Base-by-base conservation (phyloP, 2,797 vertebrate species). In the Argya squamiceps region DNA sequence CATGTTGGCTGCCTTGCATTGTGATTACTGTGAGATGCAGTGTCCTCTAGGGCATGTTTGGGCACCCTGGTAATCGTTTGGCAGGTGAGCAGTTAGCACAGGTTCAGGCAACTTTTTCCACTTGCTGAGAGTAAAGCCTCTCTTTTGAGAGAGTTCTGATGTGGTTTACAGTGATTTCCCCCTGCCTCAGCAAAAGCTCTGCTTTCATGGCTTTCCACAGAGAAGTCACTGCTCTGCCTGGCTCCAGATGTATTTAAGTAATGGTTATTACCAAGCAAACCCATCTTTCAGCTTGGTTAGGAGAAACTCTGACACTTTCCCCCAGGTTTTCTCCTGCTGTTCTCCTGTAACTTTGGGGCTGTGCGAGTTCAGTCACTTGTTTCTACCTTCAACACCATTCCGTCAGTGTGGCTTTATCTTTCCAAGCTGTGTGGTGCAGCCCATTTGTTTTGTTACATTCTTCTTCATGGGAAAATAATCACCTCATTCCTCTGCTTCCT, bases 31-130 rank as follows among this genome's bases (percentile, higher is more conserved):
- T 11, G 89, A 92, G 70, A 41, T 82, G 83, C 74, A 50, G 74
- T 46, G 70, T 84, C 89, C 94, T 95, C 68, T 34, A 94, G 94
- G 95, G 95, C 92, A 82, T 88, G 77, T 96, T 95, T 91, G 92
- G 89, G 78, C 92, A 88, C 76, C 63, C 32, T 3, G 2, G 55
- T 81, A 89, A 70, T 89, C 1, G 0, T 60, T 92, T 93, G 80
- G 75, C 93, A 88, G 88, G 92, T 95, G 76, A 93, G 77, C 80
- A 58, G 88, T 84, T 82, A 96, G 91, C 63, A 78, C 85, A 95
- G 91, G 92, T 89, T 96, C 67, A 37, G 88, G 70, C 95, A 81
- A 7, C 84, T 88, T 87, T 88, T 96, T 84, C 73, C 4, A 0
- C 75, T 93, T 84, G 62, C 92, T 26, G 49, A 69, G 75, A 84